Conservation (phyloP, 2,888 invertebrate genomes). For the Melanargia galathea region DNA sequence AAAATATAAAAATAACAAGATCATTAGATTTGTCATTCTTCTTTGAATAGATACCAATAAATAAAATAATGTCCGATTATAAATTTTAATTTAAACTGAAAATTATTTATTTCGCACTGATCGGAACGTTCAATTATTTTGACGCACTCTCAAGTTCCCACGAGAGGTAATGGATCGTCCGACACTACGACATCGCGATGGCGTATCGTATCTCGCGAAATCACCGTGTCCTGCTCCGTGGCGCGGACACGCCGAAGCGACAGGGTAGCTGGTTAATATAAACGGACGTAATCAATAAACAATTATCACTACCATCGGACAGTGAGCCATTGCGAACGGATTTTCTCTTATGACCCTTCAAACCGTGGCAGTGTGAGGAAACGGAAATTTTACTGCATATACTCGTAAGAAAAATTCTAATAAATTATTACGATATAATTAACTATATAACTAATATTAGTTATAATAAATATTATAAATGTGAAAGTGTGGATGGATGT, state of each 20-base stretch:
- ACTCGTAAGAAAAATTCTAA: neutral
- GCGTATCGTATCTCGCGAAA: constrained; percentile 54
- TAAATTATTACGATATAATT: neutral
- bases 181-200: constrained; percentile 35
- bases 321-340: constrained; percentile 43
- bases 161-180: constrained; percentile 47
- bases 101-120: too few relatives aligned
- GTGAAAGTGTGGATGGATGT: too few relatives aligned
- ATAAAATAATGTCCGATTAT: too few relatives aligned
- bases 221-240: constrained; percentile 55
- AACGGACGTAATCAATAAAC: constrained; percentile 74
- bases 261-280: constrained; percentile 69
- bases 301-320: constrained; percentile 56
- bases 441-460: too few relatives aligned
- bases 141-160: constrained; percentile 31
- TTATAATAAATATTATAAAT: too few relatives aligned
- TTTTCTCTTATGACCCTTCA: constrained; percentile 42
- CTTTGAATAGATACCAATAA: too few relatives aligned
- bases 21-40: too few relatives aligned
- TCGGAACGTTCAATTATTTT: constrained; percentile 29
- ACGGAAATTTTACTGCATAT: constrained; percentile 14
- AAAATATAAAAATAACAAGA: too few relatives aligned
- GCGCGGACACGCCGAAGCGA: constrained; percentile 61
- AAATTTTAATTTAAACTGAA: too few relatives aligned
- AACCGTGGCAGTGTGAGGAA: constrained; percentile 8